Evolutionary conservation across 2,888 invertebrate species (phyloP), one percentile per base, ranked within the genome.

Genomic region (Ophraella communa): DNA sequence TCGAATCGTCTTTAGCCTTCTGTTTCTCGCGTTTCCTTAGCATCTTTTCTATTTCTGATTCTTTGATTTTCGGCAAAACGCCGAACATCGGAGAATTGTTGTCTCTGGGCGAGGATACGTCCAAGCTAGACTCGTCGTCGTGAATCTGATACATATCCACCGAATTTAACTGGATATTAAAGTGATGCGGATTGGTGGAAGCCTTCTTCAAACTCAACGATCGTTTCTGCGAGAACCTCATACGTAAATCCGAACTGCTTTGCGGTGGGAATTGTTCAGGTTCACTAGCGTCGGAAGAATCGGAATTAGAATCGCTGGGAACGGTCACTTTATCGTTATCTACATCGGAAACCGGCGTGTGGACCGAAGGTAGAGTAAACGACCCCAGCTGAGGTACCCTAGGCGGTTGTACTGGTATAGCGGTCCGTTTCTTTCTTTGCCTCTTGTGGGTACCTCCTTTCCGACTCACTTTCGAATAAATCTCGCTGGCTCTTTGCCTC

Each of bases 341-440:
- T n/a, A 65, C 69, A 51, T 74, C 77, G 5, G 79, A 73, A 55
- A 79, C 80, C 4, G 80, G 75, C 3, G 80, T 77, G 71, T 81
- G 81, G 20, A 78, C 77, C 18, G 80, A 77, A 8, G 81, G 78
- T 66, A 81, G 69, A 11, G 78, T 80, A 66, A 80, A 80, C 73
- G 53, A 79, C 74, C 68, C 74, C 11, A 74, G 69, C 63, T 73
- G 76, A 1, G 78, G 78, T 4, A 78, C 78, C 67, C 93, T 85
- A 0, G 95, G 94, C 57, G 93, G 93, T 72, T 94, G 92, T 24
- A 94, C 94, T 1, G 94, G 92, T 76, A 95, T 91, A 14, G 89
- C 89, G n/a, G 87, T 87, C 69, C 90, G 87, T 84, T 90, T 90
- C 82, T 89, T 90, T 67, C 89, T 87, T 72, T 88, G 87, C 78